Base-by-base conservation (phyloP, 2,113 vertebrate species). In the Agapornis roseicollis region DNA sequence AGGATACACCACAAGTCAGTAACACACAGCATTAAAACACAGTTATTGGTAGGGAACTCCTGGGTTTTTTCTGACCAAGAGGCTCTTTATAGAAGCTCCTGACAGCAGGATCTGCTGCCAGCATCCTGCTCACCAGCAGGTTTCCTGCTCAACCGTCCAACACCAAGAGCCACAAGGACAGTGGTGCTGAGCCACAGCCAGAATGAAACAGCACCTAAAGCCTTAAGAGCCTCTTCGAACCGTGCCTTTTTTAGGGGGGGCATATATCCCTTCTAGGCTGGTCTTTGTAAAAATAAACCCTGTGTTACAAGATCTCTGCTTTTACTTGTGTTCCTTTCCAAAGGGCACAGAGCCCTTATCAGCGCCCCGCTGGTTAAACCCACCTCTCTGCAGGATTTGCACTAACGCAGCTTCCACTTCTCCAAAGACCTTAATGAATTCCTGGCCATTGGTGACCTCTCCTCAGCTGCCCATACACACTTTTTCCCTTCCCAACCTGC, bases 341-440 rank as follows among this genome's bases (percentile, higher is more conserved):
- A 49, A 2, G 0, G 16, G 49, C 60, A 10, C 11, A 6, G 33
- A 13, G 25, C 55, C 73, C 88, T 82, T 55, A 69, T 29, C 94
- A 63, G 85, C 2, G 0, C 66, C 61, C 73, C 24, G 87, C 90
- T 69, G 79, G 71, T 49, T 42, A 10, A 88, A 73, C n/a, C 16
- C 0, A 86, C 83, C 90, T 50, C 82, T 42, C 90, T 74, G 77
- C 50, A 18, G 4, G 16, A 92, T 95, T 78, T 90, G 92, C 94
- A 86, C 81, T 33, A 90, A 71, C 3, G 0, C 37, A 68, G 86
- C 90, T 95, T 96, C 93, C 91, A 46, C 93, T 94, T 93, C 90
- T 70, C 88, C 78, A 93, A 93, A 92, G 92, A 93, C 89, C 92
- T 95, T 88, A 66, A 88, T 29, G 69, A 92, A 86, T 90, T 94